Evolutionary conservation across 2,797 vertebrate species (phyloP).

Genomic region (Carapus acus): DNA sequence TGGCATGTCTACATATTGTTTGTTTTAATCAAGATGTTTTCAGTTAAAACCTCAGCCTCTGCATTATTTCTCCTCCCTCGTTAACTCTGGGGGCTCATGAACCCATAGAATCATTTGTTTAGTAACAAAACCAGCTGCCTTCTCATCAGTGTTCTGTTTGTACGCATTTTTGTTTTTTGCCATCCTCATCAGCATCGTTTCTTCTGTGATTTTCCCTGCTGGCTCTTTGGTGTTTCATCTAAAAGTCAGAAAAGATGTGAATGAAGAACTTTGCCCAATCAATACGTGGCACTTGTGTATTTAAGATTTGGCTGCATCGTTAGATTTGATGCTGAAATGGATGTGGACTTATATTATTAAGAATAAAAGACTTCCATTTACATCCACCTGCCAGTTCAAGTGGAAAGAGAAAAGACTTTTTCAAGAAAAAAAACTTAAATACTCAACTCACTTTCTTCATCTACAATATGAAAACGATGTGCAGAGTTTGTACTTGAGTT

Average conservation of each 20-base stretch:
- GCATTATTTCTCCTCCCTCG: constrained; percentile 4
- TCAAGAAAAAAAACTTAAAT: no score
- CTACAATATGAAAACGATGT: not conserved
- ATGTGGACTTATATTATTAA: no score
- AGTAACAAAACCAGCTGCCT: constrained; percentile 7
- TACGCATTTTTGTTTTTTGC: constrained; percentile 1
- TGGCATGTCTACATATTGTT: constrained; percentile 49
- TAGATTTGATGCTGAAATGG: no score
- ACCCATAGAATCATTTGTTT: not conserved
- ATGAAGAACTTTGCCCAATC: not conserved
- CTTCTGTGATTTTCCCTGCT: constrained; percentile 35
- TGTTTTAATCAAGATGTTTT: not conserved
- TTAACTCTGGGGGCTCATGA: not conserved
- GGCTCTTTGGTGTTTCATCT: constrained; percentile 52
- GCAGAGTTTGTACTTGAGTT: no score
- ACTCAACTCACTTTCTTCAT: not conserved
- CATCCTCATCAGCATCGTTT: constrained; percentile 34
- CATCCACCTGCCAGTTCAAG: no score
- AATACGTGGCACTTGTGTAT: not conserved
- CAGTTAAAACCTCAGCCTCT: constrained; percentile 21
- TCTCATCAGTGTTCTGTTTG: constrained; percentile 20
- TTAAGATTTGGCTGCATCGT: not conserved
- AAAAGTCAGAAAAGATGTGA: constrained; percentile 18
- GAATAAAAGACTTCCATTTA: no score
- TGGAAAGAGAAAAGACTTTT: no score